A percentile compares a stretch with the other conserved stretches of the same genome.
phyloP scores from a whole-genome alignment of 2,888 invertebrate genomes.

The Chymomyza fuscimana region DNA sequence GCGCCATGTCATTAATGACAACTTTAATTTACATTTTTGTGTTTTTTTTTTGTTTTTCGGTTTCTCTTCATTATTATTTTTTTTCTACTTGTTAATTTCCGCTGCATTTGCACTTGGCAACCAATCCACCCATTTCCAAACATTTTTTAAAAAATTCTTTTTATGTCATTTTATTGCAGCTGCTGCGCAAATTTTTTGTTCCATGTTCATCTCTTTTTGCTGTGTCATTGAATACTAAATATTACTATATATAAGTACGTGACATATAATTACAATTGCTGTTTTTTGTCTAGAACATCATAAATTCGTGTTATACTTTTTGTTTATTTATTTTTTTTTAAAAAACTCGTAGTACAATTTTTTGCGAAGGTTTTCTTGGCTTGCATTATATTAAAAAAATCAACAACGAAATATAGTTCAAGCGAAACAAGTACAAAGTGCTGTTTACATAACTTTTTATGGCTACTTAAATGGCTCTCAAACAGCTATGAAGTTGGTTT shows the following conservation, averaged over 20 bases:
- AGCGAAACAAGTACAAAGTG: background rate
- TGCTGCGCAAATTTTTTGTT: conserved; percentile 29
- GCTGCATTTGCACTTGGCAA: conserved; percentile 63
- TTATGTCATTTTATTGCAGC: conserved; percentile 57
- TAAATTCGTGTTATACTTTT: conserved; percentile 40
- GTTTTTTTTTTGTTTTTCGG: conserved; percentile 5
- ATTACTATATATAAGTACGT: conserved; percentile 40
- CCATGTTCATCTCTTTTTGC: conserved; percentile 22
- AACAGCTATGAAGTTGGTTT: no score
- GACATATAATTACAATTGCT: conserved; percentile 55
- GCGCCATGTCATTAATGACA: conserved; percentile 56
- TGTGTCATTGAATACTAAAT: conserved; percentile 60
- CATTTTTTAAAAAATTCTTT: conserved; percentile 48
- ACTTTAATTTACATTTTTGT: conserved; percentile 56
- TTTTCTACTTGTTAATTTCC: conserved; percentile 36
- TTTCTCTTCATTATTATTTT: background rate
- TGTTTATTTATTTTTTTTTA: conserved; percentile 9
- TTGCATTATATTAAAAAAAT: background rate
- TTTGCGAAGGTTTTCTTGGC: conserved; percentile 38
- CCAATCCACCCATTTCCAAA: conserved; percentile 16
- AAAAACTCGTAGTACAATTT: background rate
- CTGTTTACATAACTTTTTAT: background rate
- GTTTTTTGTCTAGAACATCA: conserved; percentile 50
- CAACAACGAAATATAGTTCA: background rate
- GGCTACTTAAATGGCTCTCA: no score